Evolutionary conservation across 2,888 invertebrate species (phyloP), one percentile per base, ranked within the genome.

Genomic region (Tachystola acroxantha): DNA sequence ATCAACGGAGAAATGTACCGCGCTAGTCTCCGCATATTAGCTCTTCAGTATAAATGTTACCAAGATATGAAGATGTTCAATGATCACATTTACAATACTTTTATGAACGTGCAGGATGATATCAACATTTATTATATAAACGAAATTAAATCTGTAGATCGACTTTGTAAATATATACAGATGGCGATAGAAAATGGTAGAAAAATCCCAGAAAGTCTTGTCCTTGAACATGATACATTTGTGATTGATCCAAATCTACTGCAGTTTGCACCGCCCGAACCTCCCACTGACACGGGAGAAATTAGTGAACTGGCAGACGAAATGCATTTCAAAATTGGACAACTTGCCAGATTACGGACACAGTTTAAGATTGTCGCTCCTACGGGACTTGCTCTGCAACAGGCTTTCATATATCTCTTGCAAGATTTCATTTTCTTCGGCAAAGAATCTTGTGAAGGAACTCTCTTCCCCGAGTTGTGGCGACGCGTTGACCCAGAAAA

Each of bases 1-100:
- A 60, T 89, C 3, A 76, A 81, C 36, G 90, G 89, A 13, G 92
- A 92, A 72, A 75, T 81, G 53, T 78, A 70, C 39, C 73, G 91
- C 44, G 75, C 79, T 1, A 72, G 63, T 30, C 53, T 87, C 30
- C 80, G 90, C 31, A 54, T 89, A 37, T 44, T 56, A 16, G 76
- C 66, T 45, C 50, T 75, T 45, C 68, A 80, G 44, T 51, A 79
- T 50, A 71, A 85, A 66, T 74, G 79, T 45, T 68, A 71, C 34
- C 50, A 68, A 43, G 75, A 81, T 50, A 66, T 89, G 58, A 70
- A 88, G 52, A 52, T 88, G 46, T 69, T 88, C 53, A 76, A 79
- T 60, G 52, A 79, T 48, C 66, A 71, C 11, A 73, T 84, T 42
- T 70, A 55, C 40, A 74, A 74, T 64, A 73, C 84, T 7, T 89